Conservation (phyloP, 1,140 invertebrate genomes). For the Dinothrombium tinctorium region DNA sequence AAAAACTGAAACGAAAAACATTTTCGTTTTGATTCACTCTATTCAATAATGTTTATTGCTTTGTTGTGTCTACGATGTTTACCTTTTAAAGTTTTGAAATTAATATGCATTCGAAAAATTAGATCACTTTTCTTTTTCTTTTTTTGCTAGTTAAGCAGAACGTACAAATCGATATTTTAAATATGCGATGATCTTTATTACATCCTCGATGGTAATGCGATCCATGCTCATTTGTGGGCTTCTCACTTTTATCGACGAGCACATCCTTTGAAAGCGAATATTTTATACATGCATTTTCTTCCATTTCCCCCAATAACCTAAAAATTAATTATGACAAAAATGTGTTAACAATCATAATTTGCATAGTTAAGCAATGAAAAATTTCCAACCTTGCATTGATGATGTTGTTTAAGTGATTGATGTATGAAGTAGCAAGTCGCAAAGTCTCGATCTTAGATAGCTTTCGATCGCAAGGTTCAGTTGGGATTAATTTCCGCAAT, state of each 20-base stretch:
- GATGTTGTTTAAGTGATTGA: constrained; percentile 39
- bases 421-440: constrained; percentile 68
- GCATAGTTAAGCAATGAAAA: background rate
- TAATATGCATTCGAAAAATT: too few relatives aligned
- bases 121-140: too few relatives aligned
- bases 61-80: too few relatives aligned
- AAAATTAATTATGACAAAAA: background rate
- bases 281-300: background rate
- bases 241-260: background rate
- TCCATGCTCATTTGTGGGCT: background rate
- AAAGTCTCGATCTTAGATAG: constrained; percentile 86
- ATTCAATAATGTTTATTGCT: too few relatives aligned
- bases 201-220: too few relatives aligned
- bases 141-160: background rate
- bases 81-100: too few relatives aligned
- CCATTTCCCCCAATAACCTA: background rate
- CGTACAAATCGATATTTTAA: background rate
- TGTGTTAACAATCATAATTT: background rate
- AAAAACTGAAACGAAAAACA: too few relatives aligned
- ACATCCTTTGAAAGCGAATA: too few relatives aligned
- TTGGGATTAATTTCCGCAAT: constrained; percentile 62
- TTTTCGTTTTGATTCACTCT: too few relatives aligned
- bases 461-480: constrained; percentile 68
- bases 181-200: background rate
- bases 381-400: constrained; percentile 8